Evolutionary conservation across 2,113 vertebrate species (phyloP).

Genomic region (Poecile atricapillus): DNA sequence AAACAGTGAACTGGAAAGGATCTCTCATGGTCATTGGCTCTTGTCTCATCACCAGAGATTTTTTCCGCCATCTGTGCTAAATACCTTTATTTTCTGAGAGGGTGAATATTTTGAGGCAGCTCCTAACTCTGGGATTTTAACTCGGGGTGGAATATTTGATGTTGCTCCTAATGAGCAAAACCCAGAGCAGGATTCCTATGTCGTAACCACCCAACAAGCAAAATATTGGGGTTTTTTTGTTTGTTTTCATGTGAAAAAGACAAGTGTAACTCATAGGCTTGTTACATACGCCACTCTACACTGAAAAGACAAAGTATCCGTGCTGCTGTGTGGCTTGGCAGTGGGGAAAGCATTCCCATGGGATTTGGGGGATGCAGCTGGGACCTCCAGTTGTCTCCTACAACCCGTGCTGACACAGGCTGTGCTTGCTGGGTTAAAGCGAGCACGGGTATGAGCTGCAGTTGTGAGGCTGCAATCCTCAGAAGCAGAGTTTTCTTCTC

Average conservation of each 20-base stretch:
- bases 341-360: not conserved
- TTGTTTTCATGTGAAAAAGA: not conserved
- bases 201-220: not conserved
- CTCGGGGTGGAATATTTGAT: not conserved
- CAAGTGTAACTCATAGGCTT: accelerated
- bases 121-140: not conserved
- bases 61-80: not conserved
- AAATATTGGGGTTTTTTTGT: not conserved
- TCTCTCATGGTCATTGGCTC: not conserved
- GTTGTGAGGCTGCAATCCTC: not conserved
- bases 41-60: not conserved
- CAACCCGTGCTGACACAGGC: not conserved
- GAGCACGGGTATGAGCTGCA: not conserved
- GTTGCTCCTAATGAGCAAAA: accelerated
- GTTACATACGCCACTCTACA: accelerated
- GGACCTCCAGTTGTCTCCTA: not conserved
- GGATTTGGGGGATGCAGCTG: not conserved
- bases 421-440: not conserved
- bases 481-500: not conserved
- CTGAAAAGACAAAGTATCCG: not conserved
- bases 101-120: not conserved
- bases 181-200: not conserved
- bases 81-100: not conserved
- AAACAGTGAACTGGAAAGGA: not conserved
- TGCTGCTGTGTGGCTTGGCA: not conserved